Conservation (phyloP, 2,888 invertebrate genomes). For the Apoderus coryli region DNA sequence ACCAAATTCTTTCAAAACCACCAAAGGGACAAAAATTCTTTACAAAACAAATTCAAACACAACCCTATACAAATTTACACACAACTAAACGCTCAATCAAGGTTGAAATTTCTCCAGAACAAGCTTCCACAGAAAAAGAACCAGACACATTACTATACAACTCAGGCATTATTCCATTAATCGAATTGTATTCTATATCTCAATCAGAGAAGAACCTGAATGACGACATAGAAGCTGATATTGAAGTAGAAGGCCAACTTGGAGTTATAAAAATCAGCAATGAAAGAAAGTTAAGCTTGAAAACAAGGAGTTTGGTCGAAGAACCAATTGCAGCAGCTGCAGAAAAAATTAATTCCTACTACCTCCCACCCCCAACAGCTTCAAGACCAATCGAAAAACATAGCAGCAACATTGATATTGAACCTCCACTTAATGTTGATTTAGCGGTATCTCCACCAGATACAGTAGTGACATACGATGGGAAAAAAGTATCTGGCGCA, state of each 20-base stretch:
- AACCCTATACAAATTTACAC: slow-evolving; percentile 12
- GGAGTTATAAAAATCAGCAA: slow-evolving; percentile 30
- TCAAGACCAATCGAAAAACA: slow-evolving; percentile 24
- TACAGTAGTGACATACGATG: slow-evolving; percentile 60
- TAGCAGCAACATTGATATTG: slow-evolving; percentile 34
- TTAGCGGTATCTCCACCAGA: slow-evolving; percentile 30
- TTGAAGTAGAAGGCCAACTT: slow-evolving; percentile 35
- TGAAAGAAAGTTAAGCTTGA: slow-evolving; percentile 25
- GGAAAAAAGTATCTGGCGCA: slow-evolving; percentile 56
- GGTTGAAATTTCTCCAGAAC: slow-evolving; percentile 27
- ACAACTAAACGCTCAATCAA: slow-evolving; percentile 16
- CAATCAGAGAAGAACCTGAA: slow-evolving; percentile 38
- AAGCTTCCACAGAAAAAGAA: slow-evolving; percentile 28
- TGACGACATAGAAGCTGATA: slow-evolving; percentile 34
- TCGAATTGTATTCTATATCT: no score
- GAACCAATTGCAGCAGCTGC: slow-evolving; percentile 48
- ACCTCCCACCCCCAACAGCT: slow-evolving; percentile 53
- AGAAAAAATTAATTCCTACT: slow-evolving; percentile 55
- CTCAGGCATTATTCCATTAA: slow-evolving; percentile 71
- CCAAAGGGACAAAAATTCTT: no score
- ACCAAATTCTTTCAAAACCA: no score
- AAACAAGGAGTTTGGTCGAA: slow-evolving; percentile 14
- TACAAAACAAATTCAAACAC: slow-evolving; percentile 7
- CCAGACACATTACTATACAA: slow-evolving; percentile 70
- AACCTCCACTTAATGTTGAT: slow-evolving; percentile 19